Base-by-base conservation (phyloP, 2,888 invertebrate species). In the Plemyria rubiginata region DNA sequence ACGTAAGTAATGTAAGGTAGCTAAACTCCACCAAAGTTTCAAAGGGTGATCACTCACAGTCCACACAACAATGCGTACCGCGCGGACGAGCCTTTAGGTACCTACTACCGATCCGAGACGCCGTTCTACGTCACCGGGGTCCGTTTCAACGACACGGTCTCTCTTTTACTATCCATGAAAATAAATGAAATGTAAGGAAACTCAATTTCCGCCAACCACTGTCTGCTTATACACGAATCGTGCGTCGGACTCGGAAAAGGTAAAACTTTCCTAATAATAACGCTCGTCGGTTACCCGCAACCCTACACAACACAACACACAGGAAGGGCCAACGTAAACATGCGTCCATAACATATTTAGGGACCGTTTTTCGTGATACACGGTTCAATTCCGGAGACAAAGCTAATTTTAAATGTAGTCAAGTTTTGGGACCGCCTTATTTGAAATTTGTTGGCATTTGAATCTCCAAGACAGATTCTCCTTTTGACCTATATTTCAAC, bases 161-260 rank as follows among this genome's bases (percentile, higher is more conserved):
- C 74, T 65, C 57, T 65, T 67, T 68, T 59, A 67, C 64, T 73
- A 74, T 67, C 73, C 82, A 74, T 78, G 73, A 81, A 86, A 38
- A 38, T 38, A 38, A 38, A 84, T 79, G 80, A 81, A 82, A 86
- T 81, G 83, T 79, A 84, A 77, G 77, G 75, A 79, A 84, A 86
- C 77, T 78, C 81, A 84, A 87, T 88, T 86, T 88, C 84, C 85
- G 78, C 70, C 71, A 68, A 69, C 74, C 77, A 75, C 71, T 61
- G 71, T 74, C 70, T 74, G 74, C 75, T 73, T 73, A 78, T 76
- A 72, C 68, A 75, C 69, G 74, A 78, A 78, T 76, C 70, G 69
- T 66, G 67, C 45, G 41, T 54, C 54, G 41, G 15, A 49, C 43
- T 52, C 72, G 62, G 69, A 66, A 74, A 77, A 82, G 77, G 80